A percentile compares a stretch with the other conserved stretches of the same genome.
phyloP scores from a whole-genome alignment of 2,797 vertebrate genomes.

The Serranus cabrilla region DNA sequence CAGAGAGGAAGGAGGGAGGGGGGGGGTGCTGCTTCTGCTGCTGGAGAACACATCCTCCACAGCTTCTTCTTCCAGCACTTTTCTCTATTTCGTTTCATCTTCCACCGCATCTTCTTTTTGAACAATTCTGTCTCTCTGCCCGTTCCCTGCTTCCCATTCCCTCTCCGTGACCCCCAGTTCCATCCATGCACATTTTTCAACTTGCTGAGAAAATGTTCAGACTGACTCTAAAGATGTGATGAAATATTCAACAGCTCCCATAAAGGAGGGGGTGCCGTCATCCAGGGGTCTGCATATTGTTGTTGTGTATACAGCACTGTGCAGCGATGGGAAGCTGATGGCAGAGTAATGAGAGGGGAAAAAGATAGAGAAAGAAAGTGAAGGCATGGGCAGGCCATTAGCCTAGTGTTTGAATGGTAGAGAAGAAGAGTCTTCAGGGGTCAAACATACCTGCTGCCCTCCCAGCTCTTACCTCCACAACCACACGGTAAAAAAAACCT shows the following conservation, averaged over 20 bases:
- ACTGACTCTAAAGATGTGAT: constrained; percentile 72
- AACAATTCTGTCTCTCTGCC: not conserved
- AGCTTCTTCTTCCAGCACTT: constrained; percentile 37
- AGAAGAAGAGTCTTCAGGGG: constrained; percentile 6
- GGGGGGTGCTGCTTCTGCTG: constrained; percentile 20
- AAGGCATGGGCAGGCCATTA: constrained; percentile 29
- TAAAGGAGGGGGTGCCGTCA: constrained; percentile 24
- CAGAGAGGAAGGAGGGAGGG: not conserved
- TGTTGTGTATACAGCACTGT: constrained; percentile 11
- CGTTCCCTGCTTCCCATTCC: not conserved
- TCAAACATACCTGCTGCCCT: constrained; percentile 6
- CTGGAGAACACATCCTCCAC: constrained; percentile 57
- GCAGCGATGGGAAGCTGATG: constrained; percentile 16
- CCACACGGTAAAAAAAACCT: constrained; percentile 5
- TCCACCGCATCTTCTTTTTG: not conserved
- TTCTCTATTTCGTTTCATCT: constrained; percentile 39
- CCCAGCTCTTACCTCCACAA: constrained; percentile 10
- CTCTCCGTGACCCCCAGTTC: constrained; percentile 38
- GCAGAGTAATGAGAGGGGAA: constrained; percentile 11
- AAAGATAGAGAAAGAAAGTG: not conserved
- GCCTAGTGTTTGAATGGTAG: constrained; percentile 13
- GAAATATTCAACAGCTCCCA: constrained; percentile 78
- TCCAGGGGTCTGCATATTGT: constrained; percentile 10
- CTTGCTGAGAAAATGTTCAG: constrained; percentile 48
- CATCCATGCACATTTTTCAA: constrained; percentile 41